These are phyloP conservation scores for Plutella xylostella DNA, from an alignment of 2,888 invertebrate genomes.

Conservation along the genomic window DNA sequence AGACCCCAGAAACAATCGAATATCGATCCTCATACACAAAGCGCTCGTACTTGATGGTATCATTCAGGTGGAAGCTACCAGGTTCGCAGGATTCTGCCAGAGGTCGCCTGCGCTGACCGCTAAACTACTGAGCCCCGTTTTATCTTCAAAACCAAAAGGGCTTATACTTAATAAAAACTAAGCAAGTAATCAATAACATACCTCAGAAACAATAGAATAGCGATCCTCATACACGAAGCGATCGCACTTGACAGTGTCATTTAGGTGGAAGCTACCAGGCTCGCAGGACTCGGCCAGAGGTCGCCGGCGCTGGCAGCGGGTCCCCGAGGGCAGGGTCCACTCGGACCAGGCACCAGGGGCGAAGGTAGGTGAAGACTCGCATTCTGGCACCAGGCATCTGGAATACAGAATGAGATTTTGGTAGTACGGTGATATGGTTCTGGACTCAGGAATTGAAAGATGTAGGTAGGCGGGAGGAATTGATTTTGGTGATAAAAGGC, in stretches of 20 bases:
- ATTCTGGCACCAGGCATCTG: conserved; percentile 58
- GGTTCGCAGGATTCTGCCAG: conserved; percentile 29
- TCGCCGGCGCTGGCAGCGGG: conserved; percentile 34
- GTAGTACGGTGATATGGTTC: no score
- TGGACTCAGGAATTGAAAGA: no score
- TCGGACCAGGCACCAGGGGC: conserved; percentile 37
- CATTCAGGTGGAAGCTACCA: conserved; percentile 32
- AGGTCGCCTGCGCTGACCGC: conserved; percentile 35
- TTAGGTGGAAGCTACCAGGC: conserved; percentile 33
- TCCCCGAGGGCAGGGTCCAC: conserved; percentile 42
- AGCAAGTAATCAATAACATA: no score
- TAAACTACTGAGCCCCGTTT: no score
- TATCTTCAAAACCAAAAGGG: no score
- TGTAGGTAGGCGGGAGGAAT: no score
- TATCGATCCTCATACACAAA: conserved; percentile 46
- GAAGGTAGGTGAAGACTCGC: conserved; percentile 37
- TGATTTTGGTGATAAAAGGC: no score
- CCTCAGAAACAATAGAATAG: conserved; percentile 49
- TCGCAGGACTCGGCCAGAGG: conserved; percentile 30
- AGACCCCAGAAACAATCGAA: conserved; percentile 50
- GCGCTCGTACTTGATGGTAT: conserved; percentile 33
- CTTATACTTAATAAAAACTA: no score
- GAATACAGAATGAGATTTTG: no score
- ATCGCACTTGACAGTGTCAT: conserved; percentile 33
- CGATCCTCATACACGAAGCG: conserved; percentile 44